Evolutionary conservation across 2,797 vertebrate genomes (phyloP).

Genomic region (Takifugu ocellatus): DNA sequence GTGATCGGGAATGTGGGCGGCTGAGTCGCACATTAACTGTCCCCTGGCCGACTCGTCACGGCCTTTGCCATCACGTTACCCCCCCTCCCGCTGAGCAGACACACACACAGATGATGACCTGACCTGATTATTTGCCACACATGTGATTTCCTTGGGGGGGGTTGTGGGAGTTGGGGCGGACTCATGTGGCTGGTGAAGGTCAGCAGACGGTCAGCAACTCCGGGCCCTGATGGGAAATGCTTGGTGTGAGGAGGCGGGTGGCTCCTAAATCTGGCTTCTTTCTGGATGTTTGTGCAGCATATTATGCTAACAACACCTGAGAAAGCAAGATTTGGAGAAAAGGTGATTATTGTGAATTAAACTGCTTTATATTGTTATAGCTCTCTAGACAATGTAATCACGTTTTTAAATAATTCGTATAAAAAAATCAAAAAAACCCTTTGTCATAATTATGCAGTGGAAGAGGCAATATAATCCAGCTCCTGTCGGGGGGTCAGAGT

Average conservation of each 20-base stretch:
- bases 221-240: slow-evolving; percentile 8
- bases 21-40: slow-evolving; percentile 13
- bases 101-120: slow-evolving; percentile 6
- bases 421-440: no score
- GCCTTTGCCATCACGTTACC: slow-evolving; percentile 14
- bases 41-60: slow-evolving; percentile 14
- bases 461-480: no score
- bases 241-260: neutral
- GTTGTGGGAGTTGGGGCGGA: slow-evolving; percentile 21
- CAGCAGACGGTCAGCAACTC: slow-evolving; percentile 52
- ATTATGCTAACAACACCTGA: no score
- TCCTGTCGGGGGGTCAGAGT: no score
- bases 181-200: slow-evolving; percentile 38
- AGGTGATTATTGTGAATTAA: no score
- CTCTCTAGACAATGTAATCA: no score
- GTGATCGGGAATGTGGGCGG: neutral
- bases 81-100: slow-evolving; percentile 8
- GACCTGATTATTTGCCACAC: slow-evolving; percentile 33
- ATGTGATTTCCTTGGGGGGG: slow-evolving; percentile 30
- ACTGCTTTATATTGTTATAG: no score
- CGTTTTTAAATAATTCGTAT: no score
- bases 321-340: no score
- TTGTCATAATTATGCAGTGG: no score
- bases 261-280: neutral
- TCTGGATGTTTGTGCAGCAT: neutral